Percentiles rank a stretch among this genome's conserved stretches.
Evolutionary conservation across 1,140 invertebrate species (phyloP).

Genomic region (Andricus grossulariae): DNA sequence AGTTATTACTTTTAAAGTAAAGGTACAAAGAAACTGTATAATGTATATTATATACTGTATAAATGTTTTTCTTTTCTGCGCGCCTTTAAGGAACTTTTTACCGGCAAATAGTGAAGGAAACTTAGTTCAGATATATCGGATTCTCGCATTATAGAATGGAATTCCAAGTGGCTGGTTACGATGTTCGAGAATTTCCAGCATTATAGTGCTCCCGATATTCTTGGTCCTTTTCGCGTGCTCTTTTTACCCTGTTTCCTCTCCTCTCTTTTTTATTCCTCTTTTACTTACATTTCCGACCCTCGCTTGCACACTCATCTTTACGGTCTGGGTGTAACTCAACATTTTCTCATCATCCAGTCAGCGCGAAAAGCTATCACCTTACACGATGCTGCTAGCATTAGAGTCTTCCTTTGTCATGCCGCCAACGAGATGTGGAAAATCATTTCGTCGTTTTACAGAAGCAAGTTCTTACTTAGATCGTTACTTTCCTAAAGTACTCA

Average conservation of each 20-base stretch:
- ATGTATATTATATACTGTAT: slow-evolving; percentile 19
- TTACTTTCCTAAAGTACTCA: too few relatives aligned
- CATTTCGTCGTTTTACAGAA: too few relatives aligned
- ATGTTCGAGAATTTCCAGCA: slow-evolving; percentile 23
- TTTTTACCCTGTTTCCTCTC: not conserved
- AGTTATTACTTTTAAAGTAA: slow-evolving; percentile 6
- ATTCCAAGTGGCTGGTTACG: slow-evolving; percentile 20
- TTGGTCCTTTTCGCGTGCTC: not conserved
- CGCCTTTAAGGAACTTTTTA: not conserved
- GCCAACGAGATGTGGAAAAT: too few relatives aligned
- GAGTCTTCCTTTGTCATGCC: slow-evolving; percentile 4
- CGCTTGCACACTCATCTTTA: slow-evolving; percentile 22
- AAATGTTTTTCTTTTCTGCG: slow-evolving; percentile 23
- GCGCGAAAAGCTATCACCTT: slow-evolving; percentile 31
- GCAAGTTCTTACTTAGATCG: too few relatives aligned
- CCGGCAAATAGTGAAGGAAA: slow-evolving; percentile 7
- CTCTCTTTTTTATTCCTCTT: slow-evolving; percentile 5
- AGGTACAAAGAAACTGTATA: slow-evolving; percentile 22
- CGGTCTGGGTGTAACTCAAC: slow-evolving; percentile 25
- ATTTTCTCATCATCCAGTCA: slow-evolving; percentile 14
- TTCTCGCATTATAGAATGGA: slow-evolving; percentile 20
- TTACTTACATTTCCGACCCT: slow-evolving; percentile 20
- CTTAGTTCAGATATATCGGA: slow-evolving; percentile 21
- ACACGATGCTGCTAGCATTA: not conserved
- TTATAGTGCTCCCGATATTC: slow-evolving; percentile 2